These are phyloP conservation scores for Eristalis arbustorum DNA, from an alignment of 2,888 invertebrate species.

Conservation along the genomic window DNA sequence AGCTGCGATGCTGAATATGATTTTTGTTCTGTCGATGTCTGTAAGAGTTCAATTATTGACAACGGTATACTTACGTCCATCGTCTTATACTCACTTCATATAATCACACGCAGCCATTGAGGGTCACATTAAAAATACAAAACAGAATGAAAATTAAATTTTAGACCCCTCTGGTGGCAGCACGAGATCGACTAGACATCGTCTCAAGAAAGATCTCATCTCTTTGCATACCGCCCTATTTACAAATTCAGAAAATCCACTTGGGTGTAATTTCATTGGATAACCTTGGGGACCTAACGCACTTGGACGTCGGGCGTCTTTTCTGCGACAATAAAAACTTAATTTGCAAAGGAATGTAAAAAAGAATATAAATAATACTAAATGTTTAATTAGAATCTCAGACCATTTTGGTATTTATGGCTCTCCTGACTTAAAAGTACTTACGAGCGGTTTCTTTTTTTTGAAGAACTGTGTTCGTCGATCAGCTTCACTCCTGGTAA, in stretches of 20 bases:
- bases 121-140: no score
- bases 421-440: background rate
- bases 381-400: background rate
- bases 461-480: no score
- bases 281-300: background rate
- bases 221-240: background rate
- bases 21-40: no score
- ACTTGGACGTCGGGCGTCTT: background rate
- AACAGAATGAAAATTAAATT: background rate
- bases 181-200: background rate
- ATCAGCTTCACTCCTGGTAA: no score
- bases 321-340: background rate
- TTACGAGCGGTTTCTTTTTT: no score
- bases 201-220: background rate
- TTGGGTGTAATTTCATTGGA: background rate
- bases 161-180: background rate
- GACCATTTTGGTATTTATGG: background rate
- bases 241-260: background rate
- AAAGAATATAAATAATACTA: background rate
- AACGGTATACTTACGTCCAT: no score
- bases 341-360: background rate
- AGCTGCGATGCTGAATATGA: no score
- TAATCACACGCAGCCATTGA: no score
- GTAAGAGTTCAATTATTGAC: no score
- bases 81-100: no score